phyloP scores from a whole-genome alignment of 2,888 invertebrate genomes.

The Acronicta psi region DNA sequence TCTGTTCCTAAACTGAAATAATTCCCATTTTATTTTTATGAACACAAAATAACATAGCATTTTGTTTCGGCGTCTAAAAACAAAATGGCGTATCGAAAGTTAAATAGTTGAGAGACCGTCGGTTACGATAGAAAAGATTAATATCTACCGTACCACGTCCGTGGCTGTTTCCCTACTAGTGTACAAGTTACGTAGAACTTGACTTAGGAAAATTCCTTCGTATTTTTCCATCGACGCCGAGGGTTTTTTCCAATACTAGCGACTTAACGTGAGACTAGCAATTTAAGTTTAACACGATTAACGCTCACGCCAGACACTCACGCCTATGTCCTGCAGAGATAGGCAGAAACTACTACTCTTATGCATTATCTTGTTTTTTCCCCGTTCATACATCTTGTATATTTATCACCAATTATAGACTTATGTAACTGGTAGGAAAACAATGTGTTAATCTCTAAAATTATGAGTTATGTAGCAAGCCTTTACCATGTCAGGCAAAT shows the following conservation, averaged over 20 bases:
- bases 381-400: too few relatives aligned
- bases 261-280: too few relatives aligned
- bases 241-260: neutral
- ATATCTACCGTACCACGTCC: constrained; percentile 39
- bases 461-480: too few relatives aligned
- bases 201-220: constrained; percentile 27
- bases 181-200: constrained; percentile 35
- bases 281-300: too few relatives aligned
- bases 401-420: too few relatives aligned
- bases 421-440: too few relatives aligned
- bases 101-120: constrained; percentile 35
- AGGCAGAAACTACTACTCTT: too few relatives aligned
- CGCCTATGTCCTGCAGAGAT: too few relatives aligned
- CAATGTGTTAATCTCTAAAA: too few relatives aligned
- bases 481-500: too few relatives aligned
- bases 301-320: too few relatives aligned
- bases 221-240: constrained; percentile 25
- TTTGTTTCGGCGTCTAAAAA: constrained; percentile 48
- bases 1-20: constrained; percentile 80
- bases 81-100: constrained; percentile 47
- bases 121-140: constrained; percentile 42
- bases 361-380: too few relatives aligned
- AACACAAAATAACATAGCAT: constrained; percentile 56
- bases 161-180: constrained; percentile 26
- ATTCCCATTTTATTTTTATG: constrained; percentile 68